Evolutionary conservation across 1,140 invertebrate species (phyloP).

Genomic region (Trachymyrmex septentrionalis): DNA sequence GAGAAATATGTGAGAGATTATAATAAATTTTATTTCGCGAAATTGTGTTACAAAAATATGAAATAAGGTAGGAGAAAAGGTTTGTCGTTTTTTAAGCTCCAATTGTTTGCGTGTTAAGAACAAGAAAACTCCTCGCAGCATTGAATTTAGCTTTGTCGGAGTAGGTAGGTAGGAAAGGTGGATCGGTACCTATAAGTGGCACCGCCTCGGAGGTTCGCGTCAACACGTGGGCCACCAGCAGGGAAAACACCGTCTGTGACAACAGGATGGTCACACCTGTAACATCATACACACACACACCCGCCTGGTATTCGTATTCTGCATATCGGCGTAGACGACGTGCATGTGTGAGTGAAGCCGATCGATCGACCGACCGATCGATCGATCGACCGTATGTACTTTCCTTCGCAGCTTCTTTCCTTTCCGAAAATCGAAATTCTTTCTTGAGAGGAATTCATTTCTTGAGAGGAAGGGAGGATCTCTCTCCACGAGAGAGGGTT

Average conservation of each 20-base stretch:
- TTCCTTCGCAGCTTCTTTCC: background rate
- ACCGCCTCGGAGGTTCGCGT: slow-evolving; percentile 99
- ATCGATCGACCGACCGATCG: slow-evolving; percentile 13
- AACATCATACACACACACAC: slow-evolving; percentile 88
- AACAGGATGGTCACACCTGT: slow-evolving; percentile 99
- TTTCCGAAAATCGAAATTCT: background rate
- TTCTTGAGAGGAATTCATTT: background rate
- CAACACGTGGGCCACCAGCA: slow-evolving; percentile 98
- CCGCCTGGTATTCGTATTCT: slow-evolving; percentile 67
- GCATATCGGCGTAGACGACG: slow-evolving; percentile 79
- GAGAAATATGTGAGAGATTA: background rate
- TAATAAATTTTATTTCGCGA: slow-evolving; percentile 1
- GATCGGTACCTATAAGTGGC: slow-evolving; percentile 96
- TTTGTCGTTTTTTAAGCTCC: background rate
- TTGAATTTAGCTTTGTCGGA: slow-evolving; percentile 29
- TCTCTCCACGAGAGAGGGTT: background rate
- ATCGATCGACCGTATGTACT: background rate
- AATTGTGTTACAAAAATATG: background rate
- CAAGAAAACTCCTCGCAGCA: slow-evolving; percentile 40
- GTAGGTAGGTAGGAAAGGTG: slow-evolving; percentile 66
- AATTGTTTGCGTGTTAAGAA: background rate
- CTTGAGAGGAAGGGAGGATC: background rate
- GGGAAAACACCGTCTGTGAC: slow-evolving; percentile 99
- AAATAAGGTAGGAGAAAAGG: background rate
- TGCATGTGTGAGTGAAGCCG: slow-evolving; percentile 72